These are phyloP conservation scores for Zaprionus obscuricornis DNA, from an alignment of 2,888 invertebrate genomes.

Conservation along the genomic window DNA sequence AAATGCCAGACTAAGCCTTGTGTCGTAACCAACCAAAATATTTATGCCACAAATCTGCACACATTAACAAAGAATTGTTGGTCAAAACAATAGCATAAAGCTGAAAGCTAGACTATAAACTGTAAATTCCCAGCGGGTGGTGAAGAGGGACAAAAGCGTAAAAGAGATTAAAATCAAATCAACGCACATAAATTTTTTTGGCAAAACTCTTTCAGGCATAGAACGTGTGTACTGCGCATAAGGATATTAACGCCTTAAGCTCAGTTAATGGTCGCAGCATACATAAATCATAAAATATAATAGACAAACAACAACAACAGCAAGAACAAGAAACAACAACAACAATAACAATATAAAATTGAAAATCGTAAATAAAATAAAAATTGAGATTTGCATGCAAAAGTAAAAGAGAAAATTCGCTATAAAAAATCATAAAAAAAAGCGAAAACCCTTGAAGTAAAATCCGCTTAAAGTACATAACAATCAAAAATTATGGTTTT, in stretches of 20 bases:
- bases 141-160: background rate
- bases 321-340: background rate
- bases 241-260: slow-evolving; percentile 71
- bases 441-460: background rate
- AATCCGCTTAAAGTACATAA: slow-evolving; percentile 67
- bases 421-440: slow-evolving; percentile 7
- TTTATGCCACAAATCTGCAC: slow-evolving; percentile 42
- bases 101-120: too few species aligned
- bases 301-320: slow-evolving; percentile 34
- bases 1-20: too few species aligned
- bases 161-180: slow-evolving; percentile 69
- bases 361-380: slow-evolving; percentile 34
- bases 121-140: slow-evolving; percentile 27
- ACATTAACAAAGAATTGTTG: slow-evolving; percentile 41
- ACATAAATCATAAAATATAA: slow-evolving; percentile 65
- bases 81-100: slow-evolving; percentile 33
- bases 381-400: slow-evolving; percentile 42
- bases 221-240: slow-evolving; percentile 22
- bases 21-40: slow-evolving; percentile 31
- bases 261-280: slow-evolving; percentile 41
- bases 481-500: slow-evolving; percentile 72
- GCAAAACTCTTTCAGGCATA: background rate
- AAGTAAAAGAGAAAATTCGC: slow-evolving; percentile 5
- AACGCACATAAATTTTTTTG: slow-evolving; percentile 56
- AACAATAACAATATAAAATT: slow-evolving; percentile 49